Conservation (phyloP, 2,113 vertebrate genomes). For the Microcebus jonahi region DNA sequence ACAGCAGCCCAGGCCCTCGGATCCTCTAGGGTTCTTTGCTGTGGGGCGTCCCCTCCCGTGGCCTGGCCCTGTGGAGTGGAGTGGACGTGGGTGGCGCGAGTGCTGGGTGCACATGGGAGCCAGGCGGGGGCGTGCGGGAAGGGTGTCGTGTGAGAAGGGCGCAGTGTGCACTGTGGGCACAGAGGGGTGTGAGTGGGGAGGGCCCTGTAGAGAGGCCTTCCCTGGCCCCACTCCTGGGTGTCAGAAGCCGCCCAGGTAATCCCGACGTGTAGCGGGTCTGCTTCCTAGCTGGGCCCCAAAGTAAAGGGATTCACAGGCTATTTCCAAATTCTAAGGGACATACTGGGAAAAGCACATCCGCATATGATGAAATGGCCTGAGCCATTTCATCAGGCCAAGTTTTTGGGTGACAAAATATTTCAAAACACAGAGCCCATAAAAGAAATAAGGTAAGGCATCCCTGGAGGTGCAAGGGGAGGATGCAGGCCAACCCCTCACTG, state of each 20-base stretch:
- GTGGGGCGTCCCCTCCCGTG: background rate
- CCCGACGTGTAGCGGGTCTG: background rate
- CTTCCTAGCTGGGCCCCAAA: background rate
- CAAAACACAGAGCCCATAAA: background rate
- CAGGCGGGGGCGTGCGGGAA: no score
- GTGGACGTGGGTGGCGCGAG: background rate
- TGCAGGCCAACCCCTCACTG: background rate
- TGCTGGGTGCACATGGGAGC: background rate
- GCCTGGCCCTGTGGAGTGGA: background rate
- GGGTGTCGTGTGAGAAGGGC: no score
- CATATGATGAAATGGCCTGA: background rate
- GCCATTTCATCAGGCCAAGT: background rate
- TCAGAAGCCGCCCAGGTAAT: background rate
- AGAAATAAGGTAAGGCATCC: background rate
- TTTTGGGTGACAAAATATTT: constrained; percentile 13
- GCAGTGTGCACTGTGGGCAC: background rate
- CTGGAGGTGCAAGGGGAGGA: background rate
- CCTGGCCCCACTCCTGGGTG: background rate
- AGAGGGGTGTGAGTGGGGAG: background rate
- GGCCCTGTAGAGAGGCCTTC: background rate
- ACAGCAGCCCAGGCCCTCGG: background rate
- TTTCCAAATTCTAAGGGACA: background rate
- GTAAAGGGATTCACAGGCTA: background rate
- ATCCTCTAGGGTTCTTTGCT: background rate
- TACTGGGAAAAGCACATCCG: background rate